phyloP scores from a whole-genome alignment of 2,797 vertebrate species.

The Eleutherodactylus coqui region DNA sequence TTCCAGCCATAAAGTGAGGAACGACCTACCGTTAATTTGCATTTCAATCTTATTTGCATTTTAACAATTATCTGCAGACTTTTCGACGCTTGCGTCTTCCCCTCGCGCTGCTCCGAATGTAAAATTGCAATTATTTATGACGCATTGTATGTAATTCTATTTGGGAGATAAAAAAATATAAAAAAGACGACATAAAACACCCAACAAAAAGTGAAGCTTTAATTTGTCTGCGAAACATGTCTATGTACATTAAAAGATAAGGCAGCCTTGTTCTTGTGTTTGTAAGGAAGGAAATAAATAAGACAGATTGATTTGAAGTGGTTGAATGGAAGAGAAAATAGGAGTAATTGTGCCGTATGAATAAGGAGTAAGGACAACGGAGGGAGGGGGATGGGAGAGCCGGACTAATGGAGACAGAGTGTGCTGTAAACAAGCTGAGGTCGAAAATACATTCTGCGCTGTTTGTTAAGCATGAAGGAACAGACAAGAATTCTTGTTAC shows the following conservation, averaged over 20 bases:
- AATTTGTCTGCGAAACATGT: slow-evolving; percentile 54
- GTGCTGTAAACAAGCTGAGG: slow-evolving; percentile 5
- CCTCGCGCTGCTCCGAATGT: slow-evolving; percentile 9
- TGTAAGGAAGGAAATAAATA: slow-evolving; percentile 29
- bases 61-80: slow-evolving; percentile 70
- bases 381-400: background rate
- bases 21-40: slow-evolving; percentile 44
- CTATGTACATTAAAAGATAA: slow-evolving; percentile 59
- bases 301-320: slow-evolving; percentile 48
- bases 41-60: slow-evolving; percentile 75
- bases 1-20: slow-evolving; percentile 39
- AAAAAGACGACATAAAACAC: slow-evolving; percentile 30
- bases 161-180: slow-evolving; percentile 53
- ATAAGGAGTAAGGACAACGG: background rate
- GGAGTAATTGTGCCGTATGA: slow-evolving; percentile 19
- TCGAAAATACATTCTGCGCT: background rate
- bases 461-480: background rate
- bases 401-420: background rate
- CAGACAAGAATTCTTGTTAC: background rate
- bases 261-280: slow-evolving; percentile 9
- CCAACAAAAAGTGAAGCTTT: slow-evolving; percentile 47
- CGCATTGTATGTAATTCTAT: slow-evolving; percentile 53
- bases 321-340: slow-evolving; percentile 21
- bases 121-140: slow-evolving; percentile 60
- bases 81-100: slow-evolving; percentile 35